Percentiles rank a stretch among this genome's conserved stretches.
Conservation (phyloP, 1,140 invertebrate species). For the Megalonaias nervosa region DNA sequence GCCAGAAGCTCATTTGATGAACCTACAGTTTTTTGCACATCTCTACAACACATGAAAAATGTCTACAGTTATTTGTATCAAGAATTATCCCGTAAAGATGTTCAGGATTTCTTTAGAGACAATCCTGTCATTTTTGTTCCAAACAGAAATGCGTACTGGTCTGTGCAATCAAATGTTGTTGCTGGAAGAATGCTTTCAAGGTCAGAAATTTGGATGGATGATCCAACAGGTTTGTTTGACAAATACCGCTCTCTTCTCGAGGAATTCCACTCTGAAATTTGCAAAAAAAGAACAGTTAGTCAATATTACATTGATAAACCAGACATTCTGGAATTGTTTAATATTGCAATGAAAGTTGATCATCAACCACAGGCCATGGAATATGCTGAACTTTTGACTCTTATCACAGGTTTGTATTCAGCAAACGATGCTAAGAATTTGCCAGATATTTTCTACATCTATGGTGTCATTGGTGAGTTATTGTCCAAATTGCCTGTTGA, state of each 20-base stretch:
- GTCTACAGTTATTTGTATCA: constrained; percentile 56
- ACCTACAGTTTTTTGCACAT: constrained; percentile 48
- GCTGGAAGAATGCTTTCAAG: constrained; percentile 54
- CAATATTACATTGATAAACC: constrained; percentile 18
- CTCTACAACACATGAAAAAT: constrained; percentile 48
- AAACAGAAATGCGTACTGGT: constrained; percentile 1
- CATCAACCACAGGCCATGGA: constrained; percentile 45
- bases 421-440: constrained; percentile 40
- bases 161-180: constrained; percentile 12
- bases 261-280: constrained; percentile 51
- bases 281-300: constrained; percentile 40
- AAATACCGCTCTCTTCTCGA: constrained; percentile 50
- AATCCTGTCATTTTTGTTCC: constrained; percentile 64
- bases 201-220: constrained; percentile 64
- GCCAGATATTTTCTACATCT: constrained; percentile 46
- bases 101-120: constrained; percentile 58
- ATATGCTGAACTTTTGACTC: constrained; percentile 52
- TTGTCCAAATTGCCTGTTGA: constrained; percentile 3
- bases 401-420: constrained; percentile 37
- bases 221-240: constrained; percentile 56
- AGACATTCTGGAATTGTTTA: constrained; percentile 46
- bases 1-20: constrained; percentile 32
- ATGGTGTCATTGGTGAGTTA: constrained; percentile 45
- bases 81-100: constrained; percentile 49
- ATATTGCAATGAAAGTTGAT: constrained; percentile 30